A percentile compares a stretch with the other conserved stretches of the same genome.
Evolutionary conservation across 1,140 invertebrate genomes (phyloP).

Genomic region (Drosophila orena): DNA sequence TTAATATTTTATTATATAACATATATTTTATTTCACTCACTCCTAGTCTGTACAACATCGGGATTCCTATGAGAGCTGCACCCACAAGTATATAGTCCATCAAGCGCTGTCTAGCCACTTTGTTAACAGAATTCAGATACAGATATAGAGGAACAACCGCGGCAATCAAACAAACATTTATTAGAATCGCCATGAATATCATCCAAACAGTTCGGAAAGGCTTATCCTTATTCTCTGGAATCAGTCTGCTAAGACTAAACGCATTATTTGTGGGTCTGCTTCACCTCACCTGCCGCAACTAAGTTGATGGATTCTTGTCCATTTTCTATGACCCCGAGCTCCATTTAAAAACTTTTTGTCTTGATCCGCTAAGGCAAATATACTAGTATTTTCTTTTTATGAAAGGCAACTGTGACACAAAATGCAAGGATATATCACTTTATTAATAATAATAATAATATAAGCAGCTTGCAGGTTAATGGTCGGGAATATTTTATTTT

Average conservation of each 20-base stretch:
- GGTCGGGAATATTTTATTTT: background rate
- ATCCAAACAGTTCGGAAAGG: background rate
- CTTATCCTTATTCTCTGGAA: background rate
- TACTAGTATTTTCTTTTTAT: conserved; percentile 4
- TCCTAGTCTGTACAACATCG: conserved; percentile 7
- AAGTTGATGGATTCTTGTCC: background rate
- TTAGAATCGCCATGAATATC: conserved; percentile 22
- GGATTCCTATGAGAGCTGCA: conserved; percentile 2
- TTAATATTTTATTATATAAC: too few species aligned
- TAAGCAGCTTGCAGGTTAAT: too few species aligned
- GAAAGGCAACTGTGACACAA: conserved; percentile 17
- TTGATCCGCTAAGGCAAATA: background rate
- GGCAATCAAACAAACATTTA: conserved; percentile 33
- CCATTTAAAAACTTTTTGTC: too few species aligned
- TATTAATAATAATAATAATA: too few species aligned
- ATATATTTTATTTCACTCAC: conserved; percentile 5
- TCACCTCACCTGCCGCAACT: background rate
- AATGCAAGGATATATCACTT: background rate
- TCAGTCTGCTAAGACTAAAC: too few species aligned
- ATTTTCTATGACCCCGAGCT: background rate
- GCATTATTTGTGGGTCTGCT: background rate
- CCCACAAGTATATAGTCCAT: conserved; percentile 7
- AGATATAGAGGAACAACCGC: conserved; percentile 7
- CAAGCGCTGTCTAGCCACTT: background rate
- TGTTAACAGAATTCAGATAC: conserved; percentile 7